Evolutionary conservation across 1,140 invertebrate species (phyloP), one percentile per base, ranked within the genome.

Genomic region (Monochamus saltuarius): DNA sequence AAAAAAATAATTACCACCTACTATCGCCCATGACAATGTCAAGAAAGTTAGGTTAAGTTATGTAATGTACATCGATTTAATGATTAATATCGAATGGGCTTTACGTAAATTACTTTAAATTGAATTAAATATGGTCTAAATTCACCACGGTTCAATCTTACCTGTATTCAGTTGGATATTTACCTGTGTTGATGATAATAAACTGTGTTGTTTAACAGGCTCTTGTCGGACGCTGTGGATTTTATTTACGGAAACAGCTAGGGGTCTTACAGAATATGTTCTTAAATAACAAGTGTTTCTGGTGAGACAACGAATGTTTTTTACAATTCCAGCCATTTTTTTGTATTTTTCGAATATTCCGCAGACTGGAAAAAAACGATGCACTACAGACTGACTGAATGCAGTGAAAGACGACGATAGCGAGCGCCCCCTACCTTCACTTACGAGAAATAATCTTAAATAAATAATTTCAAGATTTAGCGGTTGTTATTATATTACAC

Each of bases 1-100:
- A 62, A 29, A 58, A 37, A 53, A 64, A 59, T 35, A 38, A 43
- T n/a, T n/a, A n/a, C n/a, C n/a, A 34, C 22, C 10, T 43, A 61
- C 19, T 35, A 36, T n/a, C 13, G 34, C 6, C 14, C 53, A 29
- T 34, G 35, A 51, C 19, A 37, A 11, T 8, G 14, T 14, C 37
- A 39, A 57, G 42, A 64, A 69, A 70, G 57, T 68, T 46, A 71
- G 69, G 69, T 71, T 71, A 71, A 62, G 61, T 71, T 71, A 70
- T 69, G 65, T 70, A 69, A 69, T 72, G 56, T 58, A 19, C 38
- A 16, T 17, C 10, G 10, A n/a, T 46, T 46, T 17, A 7, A 46
- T 46, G n/a, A 17, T 13, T 16, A 46, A 42, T 42, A 42, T 42
- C 16, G 16, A 13, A 13, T 42, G 6, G 0, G 16, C 11, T 29